A percentile compares a stretch with the other conserved stretches of the same genome.
These are phyloP conservation scores for Crypturellus tataupa DNA, from an alignment of 2,797 vertebrate genomes.

Conservation along the genomic window DNA sequence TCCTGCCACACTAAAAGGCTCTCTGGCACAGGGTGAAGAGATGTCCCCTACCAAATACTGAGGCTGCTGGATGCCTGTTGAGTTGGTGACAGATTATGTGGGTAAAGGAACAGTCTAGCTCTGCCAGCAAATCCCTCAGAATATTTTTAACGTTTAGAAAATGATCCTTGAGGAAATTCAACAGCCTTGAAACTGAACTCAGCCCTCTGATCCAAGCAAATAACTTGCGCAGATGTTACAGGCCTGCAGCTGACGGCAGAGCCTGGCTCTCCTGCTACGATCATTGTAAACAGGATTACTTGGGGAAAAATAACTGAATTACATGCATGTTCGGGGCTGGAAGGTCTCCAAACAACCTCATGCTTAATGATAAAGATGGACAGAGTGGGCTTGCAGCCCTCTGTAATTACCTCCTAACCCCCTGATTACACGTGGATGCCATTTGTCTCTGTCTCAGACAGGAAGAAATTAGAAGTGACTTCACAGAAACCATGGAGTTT, in stretches of 20 bases:
- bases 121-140: not conserved
- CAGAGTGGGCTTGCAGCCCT: slow-evolving; percentile 58
- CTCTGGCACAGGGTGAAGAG: not conserved
- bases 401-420: slow-evolving; percentile 62
- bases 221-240: slow-evolving; percentile 33
- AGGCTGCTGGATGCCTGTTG: not conserved
- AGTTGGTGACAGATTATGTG: not conserved
- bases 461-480: slow-evolving; percentile 25
- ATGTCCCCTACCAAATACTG: not conserved
- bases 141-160: slow-evolving; percentile 33
- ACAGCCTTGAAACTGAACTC: slow-evolving; percentile 9
- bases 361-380: slow-evolving; percentile 62
- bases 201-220: slow-evolving; percentile 13
- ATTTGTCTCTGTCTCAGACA: slow-evolving; percentile 31
- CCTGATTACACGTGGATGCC: slow-evolving; percentile 43
- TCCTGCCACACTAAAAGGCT: not conserved
- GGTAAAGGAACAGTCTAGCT: slow-evolving; percentile 1
- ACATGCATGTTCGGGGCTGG: slow-evolving; percentile 60
- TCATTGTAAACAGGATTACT: slow-evolving; percentile 62
- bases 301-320: slow-evolving; percentile 67
- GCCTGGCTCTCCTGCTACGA: not conserved
- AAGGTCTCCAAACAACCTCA: slow-evolving; percentile 44
- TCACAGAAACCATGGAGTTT: slow-evolving; percentile 33
- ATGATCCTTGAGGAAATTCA: slow-evolving; percentile 23
- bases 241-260: slow-evolving; percentile 13